Evolutionary conservation across 2,888 invertebrate species (phyloP).

Genomic region (Archips crataeganus): DNA sequence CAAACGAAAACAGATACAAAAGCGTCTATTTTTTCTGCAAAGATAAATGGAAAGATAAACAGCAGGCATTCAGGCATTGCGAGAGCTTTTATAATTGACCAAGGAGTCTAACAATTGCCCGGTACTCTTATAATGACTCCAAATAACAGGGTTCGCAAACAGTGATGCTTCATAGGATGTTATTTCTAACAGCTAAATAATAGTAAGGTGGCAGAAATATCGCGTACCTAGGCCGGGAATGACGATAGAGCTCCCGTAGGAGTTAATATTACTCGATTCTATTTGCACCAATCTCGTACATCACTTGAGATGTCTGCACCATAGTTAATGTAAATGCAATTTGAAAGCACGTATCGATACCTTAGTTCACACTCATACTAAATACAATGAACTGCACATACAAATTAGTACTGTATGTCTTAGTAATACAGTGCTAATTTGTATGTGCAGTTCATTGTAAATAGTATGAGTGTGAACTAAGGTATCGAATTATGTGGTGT

Average conservation of each 20-base stretch:
- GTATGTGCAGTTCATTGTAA: too few species aligned
- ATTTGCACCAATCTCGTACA: neutral
- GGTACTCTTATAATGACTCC: slow-evolving; percentile 33
- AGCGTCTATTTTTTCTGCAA: slow-evolving; percentile 18
- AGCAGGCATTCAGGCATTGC: slow-evolving; percentile 27
- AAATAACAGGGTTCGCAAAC: slow-evolving; percentile 35
- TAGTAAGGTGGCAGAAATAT: slow-evolving; percentile 30
- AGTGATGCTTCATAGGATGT: slow-evolving; percentile 15
- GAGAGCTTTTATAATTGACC: slow-evolving; percentile 33
- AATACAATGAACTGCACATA: too few species aligned
- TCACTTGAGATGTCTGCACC: neutral
- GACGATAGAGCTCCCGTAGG: neutral
- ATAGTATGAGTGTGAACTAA: too few species aligned
- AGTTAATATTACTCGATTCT: neutral
- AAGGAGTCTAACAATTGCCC: slow-evolving; percentile 33
- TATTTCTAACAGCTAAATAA: slow-evolving; percentile 33
- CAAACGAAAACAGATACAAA: slow-evolving; percentile 14
- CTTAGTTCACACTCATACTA: too few species aligned
- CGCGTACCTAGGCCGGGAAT: slow-evolving; percentile 3
- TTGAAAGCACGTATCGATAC: neutral
- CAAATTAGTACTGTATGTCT: too few species aligned
- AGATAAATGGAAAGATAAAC: slow-evolving; percentile 35
- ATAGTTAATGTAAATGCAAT: neutral
- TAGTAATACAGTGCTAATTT: too few species aligned
- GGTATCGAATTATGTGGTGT: too few species aligned